Percentiles rank a stretch among this genome's conserved stretches.
These are phyloP conservation scores for Callimorpha dominula DNA, from an alignment of 2,888 invertebrate genomes.

Conservation along the genomic window DNA sequence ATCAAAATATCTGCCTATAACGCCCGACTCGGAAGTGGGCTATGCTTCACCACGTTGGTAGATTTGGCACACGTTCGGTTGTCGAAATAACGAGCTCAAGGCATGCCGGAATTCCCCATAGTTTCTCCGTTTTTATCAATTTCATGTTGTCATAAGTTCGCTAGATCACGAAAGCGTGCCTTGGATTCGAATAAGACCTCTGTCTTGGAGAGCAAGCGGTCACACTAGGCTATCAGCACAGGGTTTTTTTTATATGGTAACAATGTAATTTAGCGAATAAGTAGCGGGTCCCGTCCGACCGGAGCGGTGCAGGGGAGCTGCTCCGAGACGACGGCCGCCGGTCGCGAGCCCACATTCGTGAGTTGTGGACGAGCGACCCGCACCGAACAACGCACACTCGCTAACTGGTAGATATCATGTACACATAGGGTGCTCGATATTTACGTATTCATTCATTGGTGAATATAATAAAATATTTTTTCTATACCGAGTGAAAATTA, in stretches of 20 bases:
- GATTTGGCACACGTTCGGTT: constrained; percentile 1
- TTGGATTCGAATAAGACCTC: background rate
- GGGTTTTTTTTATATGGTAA: constrained; percentile 12
- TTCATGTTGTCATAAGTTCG: background rate
- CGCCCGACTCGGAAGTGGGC: background rate
- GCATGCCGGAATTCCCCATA: background rate
- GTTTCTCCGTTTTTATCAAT: background rate
- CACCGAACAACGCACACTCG: constrained; percentile 32
- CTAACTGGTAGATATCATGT: background rate
- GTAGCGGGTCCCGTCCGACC: constrained; percentile 31
- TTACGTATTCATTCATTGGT: background rate
- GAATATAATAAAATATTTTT: background rate
- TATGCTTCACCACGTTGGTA: background rate
- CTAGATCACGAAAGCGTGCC: constrained; percentile 4
- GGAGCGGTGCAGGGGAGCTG: constrained; percentile 31
- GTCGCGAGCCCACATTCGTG: constrained; percentile 66
- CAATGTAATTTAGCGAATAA: constrained; percentile 30
- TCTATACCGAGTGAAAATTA: too few species aligned
- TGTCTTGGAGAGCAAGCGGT: constrained; percentile 4
- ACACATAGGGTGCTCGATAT: background rate
- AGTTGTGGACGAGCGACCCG: constrained; percentile 67
- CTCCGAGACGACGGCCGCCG: constrained; percentile 50
- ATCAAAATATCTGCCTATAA: background rate
- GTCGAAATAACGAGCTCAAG: background rate
- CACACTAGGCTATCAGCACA: constrained; percentile 3